Conservation (phyloP, 2,113 vertebrate genomes). For the Elaphurus davidianus region DNA sequence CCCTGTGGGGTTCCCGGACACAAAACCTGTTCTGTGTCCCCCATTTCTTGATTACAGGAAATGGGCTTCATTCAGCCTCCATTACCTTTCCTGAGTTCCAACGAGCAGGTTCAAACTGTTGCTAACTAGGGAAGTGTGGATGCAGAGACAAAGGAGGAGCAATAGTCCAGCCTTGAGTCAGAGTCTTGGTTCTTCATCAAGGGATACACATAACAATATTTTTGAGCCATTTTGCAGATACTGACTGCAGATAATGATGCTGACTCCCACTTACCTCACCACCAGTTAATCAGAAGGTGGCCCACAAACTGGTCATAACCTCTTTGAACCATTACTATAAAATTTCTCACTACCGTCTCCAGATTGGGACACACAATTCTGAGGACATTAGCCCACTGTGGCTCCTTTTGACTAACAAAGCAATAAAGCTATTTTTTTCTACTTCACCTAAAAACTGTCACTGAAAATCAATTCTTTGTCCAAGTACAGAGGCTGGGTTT, state of each 20-base stretch:
- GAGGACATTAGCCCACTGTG: not conserved
- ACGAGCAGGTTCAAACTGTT: not conserved
- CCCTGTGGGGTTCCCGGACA: not conserved
- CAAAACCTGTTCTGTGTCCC: not conserved
- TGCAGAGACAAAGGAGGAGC: not conserved
- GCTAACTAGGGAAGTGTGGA: not conserved
- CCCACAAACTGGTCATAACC: not conserved
- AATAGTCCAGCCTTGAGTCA: not conserved
- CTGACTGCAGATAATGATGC: not conserved
- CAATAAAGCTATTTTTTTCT: not conserved
- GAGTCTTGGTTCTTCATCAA: not conserved
- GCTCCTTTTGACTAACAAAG: not conserved
- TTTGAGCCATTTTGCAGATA: not conserved
- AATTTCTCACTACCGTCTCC: not conserved
- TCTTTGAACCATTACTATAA: not conserved
- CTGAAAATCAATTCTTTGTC: not conserved
- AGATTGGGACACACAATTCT: not conserved
- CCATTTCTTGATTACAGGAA: not conserved
- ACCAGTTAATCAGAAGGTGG: not conserved
- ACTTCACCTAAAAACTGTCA: not conserved
- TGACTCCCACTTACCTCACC: not conserved
- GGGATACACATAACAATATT: not conserved
- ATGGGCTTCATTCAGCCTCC: not conserved
- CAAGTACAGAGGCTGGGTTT: not conserved
- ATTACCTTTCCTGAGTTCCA: not conserved